Conservation (phyloP, 2,113 vertebrate genomes). For the Brienomyrus longianalis region DNA sequence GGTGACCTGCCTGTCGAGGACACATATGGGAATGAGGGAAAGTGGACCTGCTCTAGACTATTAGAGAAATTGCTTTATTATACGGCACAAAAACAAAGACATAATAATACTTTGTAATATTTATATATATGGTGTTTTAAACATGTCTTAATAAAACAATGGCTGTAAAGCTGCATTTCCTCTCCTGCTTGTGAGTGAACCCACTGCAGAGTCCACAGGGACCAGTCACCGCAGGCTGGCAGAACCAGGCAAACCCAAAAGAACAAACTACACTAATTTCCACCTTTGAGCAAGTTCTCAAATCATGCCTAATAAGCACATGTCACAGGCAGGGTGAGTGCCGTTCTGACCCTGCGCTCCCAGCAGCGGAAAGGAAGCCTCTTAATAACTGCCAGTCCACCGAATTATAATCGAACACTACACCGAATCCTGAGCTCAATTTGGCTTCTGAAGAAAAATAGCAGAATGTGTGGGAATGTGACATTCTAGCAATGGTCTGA, state of each 20-base stretch:
- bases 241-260: conserved; percentile 45
- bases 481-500: conserved; percentile 71
- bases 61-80: conserved; percentile 84
- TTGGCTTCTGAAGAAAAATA: conserved; percentile 50
- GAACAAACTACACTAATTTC: conserved; percentile 28
- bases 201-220: conserved; percentile 4
- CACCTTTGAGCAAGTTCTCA: conserved; percentile 50
- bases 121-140: conserved; percentile 62
- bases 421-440: conserved; percentile 60
- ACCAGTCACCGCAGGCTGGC: conserved; percentile 31
- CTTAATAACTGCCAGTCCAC: conserved; percentile 62
- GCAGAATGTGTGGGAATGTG: conserved; percentile 65
- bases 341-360: conserved; percentile 53
- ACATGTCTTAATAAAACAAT: conserved; percentile 21
- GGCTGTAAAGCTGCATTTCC: conserved; percentile 74
- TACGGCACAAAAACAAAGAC: conserved; percentile 31
- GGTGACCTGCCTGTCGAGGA: conserved; percentile 77
- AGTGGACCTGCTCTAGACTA: conserved; percentile 81
- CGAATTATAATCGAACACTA: conserved; percentile 70
- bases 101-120: conserved; percentile 33
- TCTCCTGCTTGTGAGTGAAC: conserved; percentile 32
- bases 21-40: conserved; percentile 83
- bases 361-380: conserved; percentile 58
- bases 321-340: conserved; percentile 55
- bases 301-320: conserved; percentile 60